Evolutionary conservation across 2,888 invertebrate genomes (phyloP).

Genomic region (Cosmia trapezina): DNA sequence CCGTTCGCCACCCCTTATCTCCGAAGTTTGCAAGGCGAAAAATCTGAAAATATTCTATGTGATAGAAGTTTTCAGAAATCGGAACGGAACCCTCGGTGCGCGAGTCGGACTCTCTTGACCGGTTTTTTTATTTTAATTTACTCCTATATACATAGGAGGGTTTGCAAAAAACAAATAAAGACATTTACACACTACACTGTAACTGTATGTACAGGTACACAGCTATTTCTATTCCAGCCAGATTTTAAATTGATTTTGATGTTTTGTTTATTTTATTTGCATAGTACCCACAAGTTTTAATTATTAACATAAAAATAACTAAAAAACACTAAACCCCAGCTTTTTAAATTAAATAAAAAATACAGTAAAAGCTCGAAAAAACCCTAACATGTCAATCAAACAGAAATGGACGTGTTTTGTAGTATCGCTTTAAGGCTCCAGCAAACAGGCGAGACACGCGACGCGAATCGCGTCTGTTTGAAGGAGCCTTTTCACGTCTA

Average conservation of each 20-base stretch:
- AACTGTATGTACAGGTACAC: too few relatives aligned
- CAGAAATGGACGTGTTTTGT: constrained; percentile 15
- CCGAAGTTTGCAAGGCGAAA: too few relatives aligned
- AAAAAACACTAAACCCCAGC: background rate
- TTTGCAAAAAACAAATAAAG: background rate
- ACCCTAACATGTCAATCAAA: constrained; percentile 22
- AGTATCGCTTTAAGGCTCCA: background rate
- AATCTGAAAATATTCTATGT: too few relatives aligned
- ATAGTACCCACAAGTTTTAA: background rate
- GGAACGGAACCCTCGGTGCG: too few relatives aligned
- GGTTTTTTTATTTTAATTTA: background rate
- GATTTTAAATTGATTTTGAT: background rate
- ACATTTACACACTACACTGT: too few relatives aligned
- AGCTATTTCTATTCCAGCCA: too few relatives aligned
- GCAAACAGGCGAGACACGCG: too few relatives aligned
- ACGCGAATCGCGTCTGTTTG: too few relatives aligned
- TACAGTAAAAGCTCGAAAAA: background rate
- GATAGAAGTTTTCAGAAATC: too few relatives aligned
- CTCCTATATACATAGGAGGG: too few relatives aligned
- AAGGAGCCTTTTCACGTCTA: background rate
- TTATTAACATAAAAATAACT: background rate
- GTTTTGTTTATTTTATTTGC: background rate
- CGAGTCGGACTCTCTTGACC: too few relatives aligned
- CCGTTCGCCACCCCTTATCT: too few relatives aligned
- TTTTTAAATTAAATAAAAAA: background rate